These are phyloP conservation scores for Copidosoma floridanum DNA, from an alignment of 1,140 invertebrate species.

Conservation along the genomic window DNA sequence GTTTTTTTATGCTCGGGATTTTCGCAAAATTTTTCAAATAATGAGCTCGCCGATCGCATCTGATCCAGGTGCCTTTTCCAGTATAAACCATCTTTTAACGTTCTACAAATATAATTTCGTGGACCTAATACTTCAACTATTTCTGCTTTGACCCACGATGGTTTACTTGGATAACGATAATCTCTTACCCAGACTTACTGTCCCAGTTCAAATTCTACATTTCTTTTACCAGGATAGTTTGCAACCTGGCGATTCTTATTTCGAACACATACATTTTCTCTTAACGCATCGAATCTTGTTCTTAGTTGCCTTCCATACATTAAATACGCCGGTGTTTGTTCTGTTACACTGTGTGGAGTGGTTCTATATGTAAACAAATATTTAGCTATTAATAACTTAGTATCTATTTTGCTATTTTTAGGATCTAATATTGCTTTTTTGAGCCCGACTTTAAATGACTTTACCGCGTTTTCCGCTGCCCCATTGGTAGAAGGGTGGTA, in stretches of 20 bases:
- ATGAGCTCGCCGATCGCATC: neutral
- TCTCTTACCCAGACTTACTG: neutral
- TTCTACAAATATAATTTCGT: neutral
- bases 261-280: neutral
- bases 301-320: neutral
- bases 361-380: neutral
- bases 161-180: neutral
- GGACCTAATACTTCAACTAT: neutral
- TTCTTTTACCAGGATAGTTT: neutral
- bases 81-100: neutral
- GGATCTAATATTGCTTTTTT: neutral
- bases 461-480: slow-evolving; percentile 30
- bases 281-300: neutral
- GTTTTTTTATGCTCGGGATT: too few relatives aligned
- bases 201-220: neutral
- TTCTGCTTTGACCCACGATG: neutral
- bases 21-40: too few relatives aligned
- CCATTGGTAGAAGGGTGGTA: slow-evolving; percentile 34
- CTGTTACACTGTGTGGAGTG: neutral
- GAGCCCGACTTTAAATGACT: slow-evolving; percentile 31
- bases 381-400: neutral
- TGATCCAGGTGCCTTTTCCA: neutral
- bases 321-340: neutral
- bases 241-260: neutral
- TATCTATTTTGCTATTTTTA: slow-evolving; percentile 1